Percentiles rank a stretch among this genome's conserved stretches.
phyloP scores from a whole-genome alignment of 2,113 vertebrate species.

The Tauraco erythrolophus region DNA sequence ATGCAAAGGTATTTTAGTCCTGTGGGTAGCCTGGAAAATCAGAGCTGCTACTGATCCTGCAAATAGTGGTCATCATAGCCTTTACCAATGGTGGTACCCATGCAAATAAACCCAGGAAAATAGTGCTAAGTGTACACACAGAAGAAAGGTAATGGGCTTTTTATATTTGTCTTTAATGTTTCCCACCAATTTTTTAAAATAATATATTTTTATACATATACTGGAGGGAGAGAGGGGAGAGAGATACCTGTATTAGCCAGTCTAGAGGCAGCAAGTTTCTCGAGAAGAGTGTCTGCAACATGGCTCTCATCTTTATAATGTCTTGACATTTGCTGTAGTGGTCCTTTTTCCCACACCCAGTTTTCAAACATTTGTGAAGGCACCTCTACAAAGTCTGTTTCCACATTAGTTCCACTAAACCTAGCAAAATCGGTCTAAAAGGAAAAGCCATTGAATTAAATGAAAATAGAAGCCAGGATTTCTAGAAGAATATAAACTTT shows the following conservation, averaged over 20 bases:
- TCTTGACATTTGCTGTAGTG: conserved; percentile 87
- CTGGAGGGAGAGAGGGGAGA: neutral
- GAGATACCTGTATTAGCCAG: conserved; percentile 91
- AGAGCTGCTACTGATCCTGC: neutral
- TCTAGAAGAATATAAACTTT: neutral
- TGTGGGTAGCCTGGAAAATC: neutral
- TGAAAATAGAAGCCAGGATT: neutral
- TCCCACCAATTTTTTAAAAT: neutral
- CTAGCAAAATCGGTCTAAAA: conserved; percentile 88
- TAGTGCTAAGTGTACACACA: neutral
- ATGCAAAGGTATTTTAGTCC: neutral
- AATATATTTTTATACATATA: neutral
- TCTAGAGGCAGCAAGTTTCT: conserved; percentile 90
- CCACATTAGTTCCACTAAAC: conserved; percentile 93
- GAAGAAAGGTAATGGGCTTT: neutral
- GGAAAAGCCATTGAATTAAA: neutral
- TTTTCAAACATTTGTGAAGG: conserved; percentile 98
- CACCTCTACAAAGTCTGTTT: conserved; percentile 96
- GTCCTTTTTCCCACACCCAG: conserved; percentile 95
- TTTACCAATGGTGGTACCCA: neutral
- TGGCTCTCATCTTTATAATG: conserved; percentile 89
- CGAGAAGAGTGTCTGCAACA: conserved; percentile 83
- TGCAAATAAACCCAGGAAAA: neutral
- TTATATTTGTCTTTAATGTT: neutral
- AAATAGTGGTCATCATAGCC: neutral